Conservation (phyloP, 2,113 vertebrate species). For the Nothocercus nigrocapillus region DNA sequence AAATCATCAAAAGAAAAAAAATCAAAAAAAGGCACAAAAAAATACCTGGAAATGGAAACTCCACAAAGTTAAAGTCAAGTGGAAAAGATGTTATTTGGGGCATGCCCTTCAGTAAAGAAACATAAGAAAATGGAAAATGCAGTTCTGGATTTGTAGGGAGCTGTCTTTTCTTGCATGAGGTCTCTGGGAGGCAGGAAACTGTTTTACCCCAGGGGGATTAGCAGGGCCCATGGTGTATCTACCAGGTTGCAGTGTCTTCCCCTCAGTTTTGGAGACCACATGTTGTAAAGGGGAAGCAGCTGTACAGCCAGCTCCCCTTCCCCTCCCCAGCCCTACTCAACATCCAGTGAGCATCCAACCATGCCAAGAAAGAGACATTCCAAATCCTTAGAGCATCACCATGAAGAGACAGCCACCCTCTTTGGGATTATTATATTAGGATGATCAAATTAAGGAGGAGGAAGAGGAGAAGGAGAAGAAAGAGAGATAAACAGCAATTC, state of each 20-base stretch:
- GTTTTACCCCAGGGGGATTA: not conserved
- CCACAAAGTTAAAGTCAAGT: not conserved
- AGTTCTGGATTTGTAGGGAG: not conserved
- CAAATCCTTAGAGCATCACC: not conserved
- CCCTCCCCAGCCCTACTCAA: not conserved
- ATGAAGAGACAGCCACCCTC: not conserved
- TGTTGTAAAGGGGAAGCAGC: fast-evolving
- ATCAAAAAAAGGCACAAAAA: not conserved
- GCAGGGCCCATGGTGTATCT: not conserved
- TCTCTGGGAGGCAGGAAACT: not conserved
- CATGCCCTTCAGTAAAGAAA: not conserved
- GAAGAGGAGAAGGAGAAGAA: not conserved
- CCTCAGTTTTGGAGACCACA: not conserved
- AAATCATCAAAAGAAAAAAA: not conserved
- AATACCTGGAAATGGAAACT: not conserved
- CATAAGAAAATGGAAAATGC: not conserved
- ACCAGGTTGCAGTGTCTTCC: not conserved
- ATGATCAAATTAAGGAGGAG: not conserved
- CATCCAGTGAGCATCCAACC: not conserved
- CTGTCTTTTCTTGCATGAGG: not conserved
- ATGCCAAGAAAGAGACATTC: not conserved
- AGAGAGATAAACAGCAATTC: not conserved
- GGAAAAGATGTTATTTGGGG: not conserved
- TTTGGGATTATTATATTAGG: not conserved
- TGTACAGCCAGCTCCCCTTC: not conserved